Base-by-base conservation (phyloP, 1,140 invertebrate genomes). In the Rhyacophila brunnea region DNA sequence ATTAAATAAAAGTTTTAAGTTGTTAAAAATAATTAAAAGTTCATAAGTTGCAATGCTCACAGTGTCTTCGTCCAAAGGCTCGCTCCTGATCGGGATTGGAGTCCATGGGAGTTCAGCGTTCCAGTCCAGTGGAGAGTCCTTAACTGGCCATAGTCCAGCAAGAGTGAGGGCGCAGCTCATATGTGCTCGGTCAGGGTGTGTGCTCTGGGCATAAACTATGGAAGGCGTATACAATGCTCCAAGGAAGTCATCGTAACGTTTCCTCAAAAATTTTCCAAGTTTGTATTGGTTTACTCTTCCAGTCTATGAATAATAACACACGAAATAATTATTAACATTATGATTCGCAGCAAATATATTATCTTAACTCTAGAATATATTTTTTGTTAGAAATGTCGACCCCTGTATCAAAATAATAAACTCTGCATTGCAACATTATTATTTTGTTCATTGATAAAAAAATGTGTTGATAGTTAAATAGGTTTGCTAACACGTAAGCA, bases 111-210 rank as follows among this genome's bases (percentile, higher is more conserved):
- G 69, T 47, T 80, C 72, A 11, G 72, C 65, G 64, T 87, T 83
- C 77, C 86, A 87, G 36, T 77, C 73, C 68, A 90, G 84, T 7
- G 78, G 69, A 0, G 74, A 70, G 18, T 74, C 72, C 45, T 71
- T 72, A 0, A 89, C 88, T 48, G 83, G 83, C 77, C 83, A 87
- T 13, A 93, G 71, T 15, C 86, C 88, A 23, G 89, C 87, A 38
- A 91, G 75, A 20, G 88, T 81, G 15, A 85, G 71, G 67, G 86
- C 80, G 20, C 88, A 84, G 59, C 87, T 88, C 80, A 89, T 89
- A 67, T 90, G 80, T 15, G 91, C 87, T 23, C 92, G 73, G 66
- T 91, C 85, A 1, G 85, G 81, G 40, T 85, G 85, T 3, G 91
- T 92, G 44, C 85, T 85, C 66, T 87, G 82, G 0, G 89, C 80